These are phyloP conservation scores for Sarcoramphus papa DNA, from an alignment of 2,797 vertebrate genomes.

Conservation along the genomic window DNA sequence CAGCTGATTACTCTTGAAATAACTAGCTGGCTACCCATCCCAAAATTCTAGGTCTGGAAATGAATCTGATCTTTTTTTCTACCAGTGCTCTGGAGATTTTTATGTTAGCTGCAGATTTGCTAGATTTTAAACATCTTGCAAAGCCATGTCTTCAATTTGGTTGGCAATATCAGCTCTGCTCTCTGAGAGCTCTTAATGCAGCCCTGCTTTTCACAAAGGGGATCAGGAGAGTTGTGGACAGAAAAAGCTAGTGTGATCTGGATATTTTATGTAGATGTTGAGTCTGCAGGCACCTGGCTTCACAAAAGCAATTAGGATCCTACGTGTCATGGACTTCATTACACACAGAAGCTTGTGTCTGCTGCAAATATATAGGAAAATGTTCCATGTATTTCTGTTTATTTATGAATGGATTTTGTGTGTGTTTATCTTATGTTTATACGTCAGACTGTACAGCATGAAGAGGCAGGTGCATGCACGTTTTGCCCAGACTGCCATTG, in stretches of 20 bases:
- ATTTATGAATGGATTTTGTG: background rate
- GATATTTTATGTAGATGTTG: background rate
- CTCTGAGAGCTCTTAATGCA: background rate
- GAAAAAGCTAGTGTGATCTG: background rate
- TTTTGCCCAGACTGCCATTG: background rate
- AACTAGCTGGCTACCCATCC: background rate
- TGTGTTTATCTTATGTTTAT: background rate
- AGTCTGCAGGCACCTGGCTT: background rate
- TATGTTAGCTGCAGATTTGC: background rate
- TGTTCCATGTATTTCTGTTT: background rate
- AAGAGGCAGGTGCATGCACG: background rate
- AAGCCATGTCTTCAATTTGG: background rate
- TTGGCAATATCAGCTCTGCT: background rate
- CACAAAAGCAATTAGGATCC: slow-evolving; percentile 14
- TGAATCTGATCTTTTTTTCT: background rate
- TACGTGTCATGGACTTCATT: slow-evolving; percentile 2
- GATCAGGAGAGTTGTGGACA: background rate
- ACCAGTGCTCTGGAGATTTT: background rate
- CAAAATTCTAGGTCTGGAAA: background rate
- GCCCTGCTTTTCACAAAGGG: background rate
- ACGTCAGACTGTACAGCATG: background rate
- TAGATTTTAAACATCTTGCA: slow-evolving; percentile 19
- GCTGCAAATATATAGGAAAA: background rate
- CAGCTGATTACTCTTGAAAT: background rate
- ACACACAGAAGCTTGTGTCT: background rate